Evolutionary conservation across 1,140 invertebrate species (phyloP), one percentile per base, ranked within the genome.

Genomic region (Mactra quadrangularis): DNA sequence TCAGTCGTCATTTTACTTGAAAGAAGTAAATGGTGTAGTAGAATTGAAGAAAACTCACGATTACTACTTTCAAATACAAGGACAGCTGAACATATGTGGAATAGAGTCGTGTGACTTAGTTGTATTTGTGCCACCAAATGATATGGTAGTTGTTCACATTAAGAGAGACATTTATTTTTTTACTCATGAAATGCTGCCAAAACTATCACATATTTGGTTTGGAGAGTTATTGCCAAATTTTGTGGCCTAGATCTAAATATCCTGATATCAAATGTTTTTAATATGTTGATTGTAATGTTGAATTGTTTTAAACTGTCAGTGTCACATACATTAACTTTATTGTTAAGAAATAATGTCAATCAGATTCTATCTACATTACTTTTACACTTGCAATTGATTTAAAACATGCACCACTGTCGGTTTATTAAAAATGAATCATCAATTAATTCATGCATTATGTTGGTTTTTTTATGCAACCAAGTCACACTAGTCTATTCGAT

Each of bases 41-140:
- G 2, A 31, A 9, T 47, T 68, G 25, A 68, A 68, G n/a, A n/a
- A 47, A 47, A 35, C 38, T 19, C 64, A 68, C n/a, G 59, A 62
- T 29, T 62, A 62, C 27, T 33, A 62, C 31, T n/a, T 29, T 7
- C 33, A 62, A 25, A 25, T 68, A 3, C 64, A 68, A 47, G 45
- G 7, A 47, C 7, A 7, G 22, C 41, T 59, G 53, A 75, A 75
- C 41, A 59, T 59, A 15, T 75, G 53, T 45, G 50, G 71, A 53
- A 74, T 74, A 29, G 25, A 74, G 17, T n/a, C 15, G 13, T 70
- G 66, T 70, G 66, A 70, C 15, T 17, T 45, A 29, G 50, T 74
- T 74, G 70, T 74, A 4, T 74, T 74, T 74, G 70, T 74, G 11
- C 50, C 70, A n/a, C 70, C 70, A 55, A 33, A 57, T 74, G 70